These are phyloP conservation scores for Motacilla tschutschensis DNA, from an alignment of 2,113 vertebrate species.

Conservation along the genomic window DNA sequence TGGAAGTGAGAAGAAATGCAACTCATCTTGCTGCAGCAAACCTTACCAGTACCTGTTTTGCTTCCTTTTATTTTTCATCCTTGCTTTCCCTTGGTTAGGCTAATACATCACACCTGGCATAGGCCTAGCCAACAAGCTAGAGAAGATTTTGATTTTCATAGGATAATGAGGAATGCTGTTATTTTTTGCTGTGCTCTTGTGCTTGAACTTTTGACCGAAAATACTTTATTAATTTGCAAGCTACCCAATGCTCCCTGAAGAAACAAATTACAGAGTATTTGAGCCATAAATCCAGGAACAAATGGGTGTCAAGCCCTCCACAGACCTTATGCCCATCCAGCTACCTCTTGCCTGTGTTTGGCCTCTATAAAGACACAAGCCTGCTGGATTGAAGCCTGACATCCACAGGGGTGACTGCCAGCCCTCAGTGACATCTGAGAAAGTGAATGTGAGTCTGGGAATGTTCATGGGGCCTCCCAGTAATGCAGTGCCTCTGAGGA, in stretches of 20 bases:
- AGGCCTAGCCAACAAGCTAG: neutral
- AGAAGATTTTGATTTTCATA: neutral
- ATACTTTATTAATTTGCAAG: neutral
- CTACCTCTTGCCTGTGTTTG: neutral
- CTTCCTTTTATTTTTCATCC: neutral
- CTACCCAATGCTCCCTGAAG: neutral
- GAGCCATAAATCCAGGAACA: neutral
- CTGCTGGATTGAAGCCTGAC: constrained; percentile 21
- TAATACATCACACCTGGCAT: neutral
- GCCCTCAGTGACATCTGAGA: constrained; percentile 37
- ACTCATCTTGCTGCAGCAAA: neutral
- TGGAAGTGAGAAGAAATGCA: neutral
- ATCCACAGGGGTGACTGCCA: neutral
- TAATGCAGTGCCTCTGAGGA: constrained; percentile 36
- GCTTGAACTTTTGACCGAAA: neutral
- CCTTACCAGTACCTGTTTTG: neutral
- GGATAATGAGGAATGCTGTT: neutral
- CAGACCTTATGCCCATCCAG: neutral
- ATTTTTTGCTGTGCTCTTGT: neutral
- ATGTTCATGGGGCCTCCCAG: constrained; percentile 20
- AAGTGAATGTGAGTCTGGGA: constrained; percentile 20
- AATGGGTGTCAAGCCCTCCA: neutral
- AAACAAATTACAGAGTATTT: neutral
- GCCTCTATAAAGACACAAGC: neutral
- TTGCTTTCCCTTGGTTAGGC: neutral